Percentiles rank a stretch among this genome's conserved stretches.
Evolutionary conservation across 2,797 vertebrate species (phyloP).

Genomic region (Girardinus metallicus): DNA sequence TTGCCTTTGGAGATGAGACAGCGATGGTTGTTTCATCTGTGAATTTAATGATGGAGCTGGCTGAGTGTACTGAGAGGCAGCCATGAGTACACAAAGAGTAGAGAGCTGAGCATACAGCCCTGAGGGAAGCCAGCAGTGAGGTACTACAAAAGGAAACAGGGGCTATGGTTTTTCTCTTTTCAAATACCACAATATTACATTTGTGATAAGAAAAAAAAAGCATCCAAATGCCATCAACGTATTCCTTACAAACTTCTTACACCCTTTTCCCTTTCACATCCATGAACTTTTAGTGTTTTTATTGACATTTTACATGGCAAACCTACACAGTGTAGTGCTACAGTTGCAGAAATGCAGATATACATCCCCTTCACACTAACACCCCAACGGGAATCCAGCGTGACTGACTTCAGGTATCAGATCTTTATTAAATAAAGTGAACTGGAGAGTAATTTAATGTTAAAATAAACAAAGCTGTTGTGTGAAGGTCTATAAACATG

Average conservation of each 20-base stretch:
- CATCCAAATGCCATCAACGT: neutral
- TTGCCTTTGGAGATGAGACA: neutral
- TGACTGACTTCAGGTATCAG: neutral
- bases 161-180: neutral
- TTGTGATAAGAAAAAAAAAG: neutral
- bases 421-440: neutral
- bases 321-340: neutral
- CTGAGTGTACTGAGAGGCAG: neutral
- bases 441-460: neutral
- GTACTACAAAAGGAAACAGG: neutral
- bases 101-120: neutral
- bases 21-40: neutral
- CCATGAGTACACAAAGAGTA: neutral
- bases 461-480: neutral
- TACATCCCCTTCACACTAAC: neutral
- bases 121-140: neutral
- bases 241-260: neutral
- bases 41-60: neutral
- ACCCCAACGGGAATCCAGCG: neutral
- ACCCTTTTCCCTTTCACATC: neutral
- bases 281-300: neutral
- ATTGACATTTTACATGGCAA: neutral
- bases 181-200: neutral
- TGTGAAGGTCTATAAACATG: neutral
- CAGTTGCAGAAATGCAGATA: neutral